Evolutionary conservation across 1,140 invertebrate species (phyloP), one percentile per base, ranked within the genome.

Genomic region (Ceratina calcarata): DNA sequence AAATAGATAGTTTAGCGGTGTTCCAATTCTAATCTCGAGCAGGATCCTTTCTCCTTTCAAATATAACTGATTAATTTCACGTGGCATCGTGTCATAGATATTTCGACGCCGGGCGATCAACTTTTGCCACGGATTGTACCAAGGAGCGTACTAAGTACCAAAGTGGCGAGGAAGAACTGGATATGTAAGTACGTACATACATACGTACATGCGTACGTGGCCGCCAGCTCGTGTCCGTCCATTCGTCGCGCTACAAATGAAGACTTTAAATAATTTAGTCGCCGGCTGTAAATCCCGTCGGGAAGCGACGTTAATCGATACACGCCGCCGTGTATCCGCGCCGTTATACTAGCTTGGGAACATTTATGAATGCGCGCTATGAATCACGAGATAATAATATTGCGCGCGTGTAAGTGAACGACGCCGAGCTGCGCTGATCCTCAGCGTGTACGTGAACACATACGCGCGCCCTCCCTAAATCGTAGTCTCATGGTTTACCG

Each of bases 221-320:
- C 66, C 86, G 78, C 84, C 81, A 80, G 81, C 71, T 80, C 78
- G 83, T 74, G 84, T 86, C 86, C 78, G 85, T 85, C 79, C 81
- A 81, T 87, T 86, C 84, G 82, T 88, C 86, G 69, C 64, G 80
- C 78, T 85, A 86, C 89, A 88, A 91, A 91, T 91, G 87, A 91
- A 91, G 90, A 91, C 91, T 91, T 92, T 88, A 89, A 90, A 91
- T 90, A 90, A 91, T 91, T 90, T 90, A 91, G 86, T 90, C 90
- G 83, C 79, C 84, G 86, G 87, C 84, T 87, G 88, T 89, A 89
- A 90, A 91, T 90, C 87, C 86, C 86, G 78, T 85, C 72, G 80
- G 82, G 84, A 84, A 86, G 86, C 85, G 89, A 90, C 89, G 89
- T 91, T 91, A 91, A 91, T 91, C 89, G 90, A 91, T 91, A 90